Evolutionary conservation across 2,797 vertebrate species (phyloP).

Genomic region (Cynopterus sphinx): DNA sequence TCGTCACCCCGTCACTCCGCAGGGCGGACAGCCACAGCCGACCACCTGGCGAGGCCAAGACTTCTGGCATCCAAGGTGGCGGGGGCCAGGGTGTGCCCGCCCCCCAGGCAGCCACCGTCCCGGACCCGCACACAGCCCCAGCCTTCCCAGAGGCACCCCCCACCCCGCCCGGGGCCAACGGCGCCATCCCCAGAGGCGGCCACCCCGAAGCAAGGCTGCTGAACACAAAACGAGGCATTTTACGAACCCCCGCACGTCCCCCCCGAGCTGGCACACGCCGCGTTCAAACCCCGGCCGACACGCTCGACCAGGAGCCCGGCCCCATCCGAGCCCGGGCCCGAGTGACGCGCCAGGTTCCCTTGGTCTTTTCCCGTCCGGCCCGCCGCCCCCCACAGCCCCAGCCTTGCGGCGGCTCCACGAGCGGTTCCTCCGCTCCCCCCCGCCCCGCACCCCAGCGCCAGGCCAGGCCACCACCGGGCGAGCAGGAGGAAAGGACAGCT

Average conservation of each 20-base stretch:
- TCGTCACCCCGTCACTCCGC: background rate
- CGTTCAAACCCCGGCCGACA: conserved; percentile 17
- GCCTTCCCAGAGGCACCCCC: conserved; percentile 24
- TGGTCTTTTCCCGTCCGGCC: background rate
- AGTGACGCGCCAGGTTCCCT: background rate
- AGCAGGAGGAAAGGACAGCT: background rate
- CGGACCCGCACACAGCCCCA: background rate
- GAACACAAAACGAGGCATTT: conserved; percentile 57
- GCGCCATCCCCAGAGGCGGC: conserved; percentile 52
- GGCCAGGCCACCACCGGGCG: rapidly evolving
- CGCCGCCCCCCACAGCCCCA: background rate
- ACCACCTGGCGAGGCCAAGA: background rate
- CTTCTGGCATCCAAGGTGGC: background rate
- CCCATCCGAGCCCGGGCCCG: background rate
- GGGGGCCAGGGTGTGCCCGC: rapidly evolving
- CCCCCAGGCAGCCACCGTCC: background rate
- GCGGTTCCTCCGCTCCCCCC: background rate
- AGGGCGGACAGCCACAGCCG: background rate
- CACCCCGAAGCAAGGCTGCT: conserved; percentile 57
- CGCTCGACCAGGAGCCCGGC: background rate
- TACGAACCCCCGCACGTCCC: conserved; percentile 4
- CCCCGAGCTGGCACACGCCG: background rate
- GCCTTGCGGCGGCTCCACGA: background rate
- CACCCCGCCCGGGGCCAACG: background rate
- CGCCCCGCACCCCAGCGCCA: background rate